phyloP scores from a whole-genome alignment of 2,113 vertebrate species.

The Cyprinus carpio region DNA sequence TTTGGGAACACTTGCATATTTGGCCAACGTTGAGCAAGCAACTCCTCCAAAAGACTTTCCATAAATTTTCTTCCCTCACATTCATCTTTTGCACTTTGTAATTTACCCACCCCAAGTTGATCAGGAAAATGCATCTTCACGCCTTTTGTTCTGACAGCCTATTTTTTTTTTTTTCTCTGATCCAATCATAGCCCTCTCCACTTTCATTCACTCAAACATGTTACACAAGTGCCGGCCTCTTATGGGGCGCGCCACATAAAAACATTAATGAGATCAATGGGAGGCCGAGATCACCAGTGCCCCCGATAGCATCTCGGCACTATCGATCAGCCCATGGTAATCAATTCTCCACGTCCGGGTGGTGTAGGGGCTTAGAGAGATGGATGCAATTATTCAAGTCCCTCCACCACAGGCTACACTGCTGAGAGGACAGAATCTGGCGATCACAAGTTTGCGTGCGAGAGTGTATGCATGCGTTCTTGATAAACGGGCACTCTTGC shows the following conservation, averaged over 20 bases:
- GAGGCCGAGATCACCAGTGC: slow-evolving; percentile 58
- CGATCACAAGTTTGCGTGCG: slow-evolving; percentile 44
- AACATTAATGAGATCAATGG: slow-evolving; percentile 60
- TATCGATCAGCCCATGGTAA: slow-evolving; percentile 63
- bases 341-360: slow-evolving; percentile 64
- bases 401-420: slow-evolving; percentile 45
- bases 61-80: neutral
- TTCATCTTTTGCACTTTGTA: slow-evolving; percentile 36
- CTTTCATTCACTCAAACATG: slow-evolving; percentile 60
- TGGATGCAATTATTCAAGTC: slow-evolving; percentile 54
- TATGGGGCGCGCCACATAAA: slow-evolving; percentile 39
- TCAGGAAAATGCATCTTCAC: slow-evolving; percentile 30
- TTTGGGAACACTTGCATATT: slow-evolving; percentile 33
- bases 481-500: slow-evolving; percentile 18
- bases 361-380: slow-evolving; percentile 57
- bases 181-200: slow-evolving; percentile 51
- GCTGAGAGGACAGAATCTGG: slow-evolving; percentile 47
- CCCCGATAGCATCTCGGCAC: slow-evolving; percentile 60
- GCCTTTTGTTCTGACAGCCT: slow-evolving; percentile 35
- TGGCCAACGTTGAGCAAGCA: slow-evolving; percentile 25
- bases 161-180: slow-evolving; percentile 49
- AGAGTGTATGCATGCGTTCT: slow-evolving; percentile 27
- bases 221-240: slow-evolving; percentile 64
- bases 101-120: slow-evolving; percentile 38
- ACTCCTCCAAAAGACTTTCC: slow-evolving; percentile 24